These are phyloP conservation scores for Glaucomys volans DNA, from an alignment of 2,113 vertebrate genomes.

Conservation along the genomic window DNA sequence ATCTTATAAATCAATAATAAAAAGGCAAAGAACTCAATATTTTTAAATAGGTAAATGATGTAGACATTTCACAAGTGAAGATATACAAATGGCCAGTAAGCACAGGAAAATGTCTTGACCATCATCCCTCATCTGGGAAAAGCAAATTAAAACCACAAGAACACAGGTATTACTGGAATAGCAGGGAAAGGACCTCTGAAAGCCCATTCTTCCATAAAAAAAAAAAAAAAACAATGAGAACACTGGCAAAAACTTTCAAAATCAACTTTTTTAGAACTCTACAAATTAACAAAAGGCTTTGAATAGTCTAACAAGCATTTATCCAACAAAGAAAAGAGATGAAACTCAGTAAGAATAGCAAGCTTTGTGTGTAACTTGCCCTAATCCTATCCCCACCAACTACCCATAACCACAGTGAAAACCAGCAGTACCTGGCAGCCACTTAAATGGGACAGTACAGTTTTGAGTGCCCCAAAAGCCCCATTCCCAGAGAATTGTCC, in stretches of 20 bases:
- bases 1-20: background rate
- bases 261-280: background rate
- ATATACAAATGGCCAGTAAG: background rate
- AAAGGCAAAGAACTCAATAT: background rate
- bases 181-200: background rate
- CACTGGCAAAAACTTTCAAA: background rate
- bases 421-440: background rate
- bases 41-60: background rate
- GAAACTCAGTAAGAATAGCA: background rate
- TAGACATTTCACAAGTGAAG: constrained; percentile 32
- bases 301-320: background rate
- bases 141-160: background rate
- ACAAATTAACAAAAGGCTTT: constrained; percentile 30
- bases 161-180: background rate
- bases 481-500: background rate
- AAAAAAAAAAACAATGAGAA: background rate
- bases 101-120: background rate
- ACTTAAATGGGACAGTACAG: background rate
- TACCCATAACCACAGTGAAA: background rate
- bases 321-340: background rate
- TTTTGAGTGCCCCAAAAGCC: background rate
- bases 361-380: background rate
- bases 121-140: background rate
- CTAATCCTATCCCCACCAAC: background rate
- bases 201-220: background rate